Conservation (phyloP, 2,797 vertebrate genomes). For the Protonibea diacanthus region DNA sequence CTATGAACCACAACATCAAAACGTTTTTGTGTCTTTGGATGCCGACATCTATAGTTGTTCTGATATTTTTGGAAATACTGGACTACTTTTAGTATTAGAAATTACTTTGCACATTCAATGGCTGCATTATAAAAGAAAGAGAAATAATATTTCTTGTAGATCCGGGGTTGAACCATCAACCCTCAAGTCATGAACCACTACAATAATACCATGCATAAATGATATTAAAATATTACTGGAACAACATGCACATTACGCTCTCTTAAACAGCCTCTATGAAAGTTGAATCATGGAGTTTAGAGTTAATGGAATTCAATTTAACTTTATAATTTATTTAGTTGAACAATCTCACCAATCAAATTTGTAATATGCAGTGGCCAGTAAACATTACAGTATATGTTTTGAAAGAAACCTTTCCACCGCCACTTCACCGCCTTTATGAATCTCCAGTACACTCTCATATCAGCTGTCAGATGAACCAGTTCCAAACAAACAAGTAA, state of each 20-base stretch:
- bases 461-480: slow-evolving; percentile 53
- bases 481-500: slow-evolving; percentile 57
- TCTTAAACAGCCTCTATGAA: not conserved
- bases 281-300: not conserved
- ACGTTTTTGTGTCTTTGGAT: not conserved
- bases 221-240: slow-evolving; percentile 1
- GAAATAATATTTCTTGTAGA: not conserved
- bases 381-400: not conserved
- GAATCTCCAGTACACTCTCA: slow-evolving; percentile 21
- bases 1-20: not conserved
- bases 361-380: not conserved
- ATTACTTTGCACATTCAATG: not conserved
- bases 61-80: not conserved
- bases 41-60: not conserved
- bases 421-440: not conserved
- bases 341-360: not conserved
- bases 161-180: not conserved
- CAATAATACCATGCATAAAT: not conserved
- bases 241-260: not conserved
- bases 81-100: not conserved
- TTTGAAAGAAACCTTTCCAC: slow-evolving; percentile 23
- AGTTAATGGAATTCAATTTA: slow-evolving; percentile 2
- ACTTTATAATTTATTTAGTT: slow-evolving; percentile 13
- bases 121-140: not conserved
- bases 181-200: not conserved